Conservation (phyloP, 2,797 vertebrate genomes). For the Dermochelys coriacea region DNA sequence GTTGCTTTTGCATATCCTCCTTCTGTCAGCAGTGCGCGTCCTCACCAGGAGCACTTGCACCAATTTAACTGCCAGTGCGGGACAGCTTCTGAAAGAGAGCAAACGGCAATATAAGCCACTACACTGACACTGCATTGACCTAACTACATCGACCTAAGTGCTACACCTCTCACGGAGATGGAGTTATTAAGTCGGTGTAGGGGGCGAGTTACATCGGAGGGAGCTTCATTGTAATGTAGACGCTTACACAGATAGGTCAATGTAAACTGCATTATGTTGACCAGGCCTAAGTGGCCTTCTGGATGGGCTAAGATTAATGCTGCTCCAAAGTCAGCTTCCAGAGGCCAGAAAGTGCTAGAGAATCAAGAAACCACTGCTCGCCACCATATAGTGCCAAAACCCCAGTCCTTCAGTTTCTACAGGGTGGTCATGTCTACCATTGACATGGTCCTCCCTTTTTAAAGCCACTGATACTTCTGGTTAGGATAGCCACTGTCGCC, state of each 20-base stretch:
- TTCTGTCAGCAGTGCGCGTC: too few relatives aligned
- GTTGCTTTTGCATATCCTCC: too few relatives aligned
- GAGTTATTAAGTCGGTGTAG: background rate
- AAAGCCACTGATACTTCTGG: background rate
- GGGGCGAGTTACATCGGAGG: background rate
- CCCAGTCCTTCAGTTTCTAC: background rate
- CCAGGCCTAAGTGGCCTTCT: too few relatives aligned
- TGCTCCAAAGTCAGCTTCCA: background rate
- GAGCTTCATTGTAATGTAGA: background rate
- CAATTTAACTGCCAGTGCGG: too few relatives aligned
- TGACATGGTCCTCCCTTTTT: background rate
- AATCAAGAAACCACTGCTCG: background rate
- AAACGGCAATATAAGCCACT: too few relatives aligned
- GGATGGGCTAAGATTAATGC: background rate
- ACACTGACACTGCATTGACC: too few relatives aligned
- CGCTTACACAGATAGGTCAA: background rate
- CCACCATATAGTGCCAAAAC: background rate
- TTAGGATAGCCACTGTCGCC: background rate
- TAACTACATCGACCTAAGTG: background rate
- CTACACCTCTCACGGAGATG: background rate
- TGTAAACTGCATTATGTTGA: background rate
- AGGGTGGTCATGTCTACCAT: background rate
- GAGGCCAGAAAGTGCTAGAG: background rate
- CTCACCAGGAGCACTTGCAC: too few relatives aligned
- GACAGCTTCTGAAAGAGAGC: too few relatives aligned